Conservation (phyloP, 2,888 invertebrate species). For the Thymelicus lineola region DNA sequence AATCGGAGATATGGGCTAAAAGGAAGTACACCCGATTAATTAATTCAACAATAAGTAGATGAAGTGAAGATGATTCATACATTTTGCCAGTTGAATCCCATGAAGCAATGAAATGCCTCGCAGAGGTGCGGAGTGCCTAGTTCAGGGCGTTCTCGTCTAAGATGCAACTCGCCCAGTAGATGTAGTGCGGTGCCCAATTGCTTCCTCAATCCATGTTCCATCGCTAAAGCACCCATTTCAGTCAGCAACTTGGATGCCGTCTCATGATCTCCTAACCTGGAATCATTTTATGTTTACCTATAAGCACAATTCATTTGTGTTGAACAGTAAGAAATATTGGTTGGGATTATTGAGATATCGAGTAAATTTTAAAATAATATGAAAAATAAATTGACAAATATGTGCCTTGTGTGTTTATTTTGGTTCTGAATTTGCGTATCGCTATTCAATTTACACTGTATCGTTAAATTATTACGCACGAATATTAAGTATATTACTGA, state of each 20-base stretch:
- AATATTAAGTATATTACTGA: too few relatives aligned
- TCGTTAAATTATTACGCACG: too few relatives aligned
- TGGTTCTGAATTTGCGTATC: too few relatives aligned
- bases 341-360: too few relatives aligned
- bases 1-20: too few relatives aligned
- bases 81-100: constrained; percentile 63
- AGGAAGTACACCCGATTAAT: too few relatives aligned
- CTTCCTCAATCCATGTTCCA: constrained; percentile 64
- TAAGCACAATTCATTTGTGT: background rate
- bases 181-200: constrained; percentile 74
- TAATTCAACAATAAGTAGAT: too few relatives aligned
- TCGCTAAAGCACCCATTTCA: constrained; percentile 75
- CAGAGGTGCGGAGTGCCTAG: constrained; percentile 73
- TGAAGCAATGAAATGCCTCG: constrained; percentile 76
- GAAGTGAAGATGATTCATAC: constrained; percentile 44
- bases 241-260: constrained; percentile 67
- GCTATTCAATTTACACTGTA: too few relatives aligned
- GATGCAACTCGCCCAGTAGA: constrained; percentile 73
- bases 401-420: too few relatives aligned
- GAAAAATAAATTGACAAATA: too few relatives aligned
- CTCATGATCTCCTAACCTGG: constrained; percentile 69
- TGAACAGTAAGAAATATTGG: too few relatives aligned
- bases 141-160: constrained; percentile 70
- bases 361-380: too few relatives aligned
- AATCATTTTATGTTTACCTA: background rate